Evolutionary conservation across 2,888 invertebrate genomes (phyloP), one percentile per base, ranked within the genome.

Genomic region (Griposia aprilina): DNA sequence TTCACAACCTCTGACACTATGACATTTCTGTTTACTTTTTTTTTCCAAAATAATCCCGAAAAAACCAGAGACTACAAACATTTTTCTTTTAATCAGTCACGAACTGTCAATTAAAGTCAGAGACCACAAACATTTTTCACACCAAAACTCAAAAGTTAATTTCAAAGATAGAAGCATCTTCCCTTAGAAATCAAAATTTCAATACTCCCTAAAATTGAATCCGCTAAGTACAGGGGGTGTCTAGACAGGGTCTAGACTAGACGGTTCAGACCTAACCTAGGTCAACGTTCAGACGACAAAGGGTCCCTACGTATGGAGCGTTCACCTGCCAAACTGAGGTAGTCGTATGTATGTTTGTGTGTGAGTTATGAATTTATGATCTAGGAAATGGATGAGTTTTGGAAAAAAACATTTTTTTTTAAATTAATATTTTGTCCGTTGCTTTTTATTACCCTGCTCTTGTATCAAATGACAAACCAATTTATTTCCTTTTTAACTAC

Each of bases 261-360:
- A 90, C 92, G 89, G 23, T 70, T 15, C 63, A 78, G 84, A 83
- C 90, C 90, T 90, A 90, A 93, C 94, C 94, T 92, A 92, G 94
- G 94, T 94, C 92, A 91, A 92, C 90, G 94, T 81, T 88, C 93
- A 93, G 93, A 93, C 93, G 85, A 92, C 93, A 93, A 93, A 92
- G 92, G 79, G 80, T 77, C 81, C 59, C 67, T 60, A 48, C 52
- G 50, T 23, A 23, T 1, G 30, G 85, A 71, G 45, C 87, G 65
- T 87, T 87, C 86, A 88, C 87, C 87, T 85, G 83, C n/a, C 78
- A 76, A 68, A 76, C 59, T 63, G 78, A n/a, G 20, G 50, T n/a
- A 57, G 26, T 71, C 11, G 11, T 82, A 73, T 77, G 78, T 80
- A 75, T 81, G 80, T 85, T 71, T 80, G 82, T 81, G 36, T 88